Base-by-base conservation (phyloP, 2,113 vertebrate genomes). In the Proterorhinus semilunaris region DNA sequence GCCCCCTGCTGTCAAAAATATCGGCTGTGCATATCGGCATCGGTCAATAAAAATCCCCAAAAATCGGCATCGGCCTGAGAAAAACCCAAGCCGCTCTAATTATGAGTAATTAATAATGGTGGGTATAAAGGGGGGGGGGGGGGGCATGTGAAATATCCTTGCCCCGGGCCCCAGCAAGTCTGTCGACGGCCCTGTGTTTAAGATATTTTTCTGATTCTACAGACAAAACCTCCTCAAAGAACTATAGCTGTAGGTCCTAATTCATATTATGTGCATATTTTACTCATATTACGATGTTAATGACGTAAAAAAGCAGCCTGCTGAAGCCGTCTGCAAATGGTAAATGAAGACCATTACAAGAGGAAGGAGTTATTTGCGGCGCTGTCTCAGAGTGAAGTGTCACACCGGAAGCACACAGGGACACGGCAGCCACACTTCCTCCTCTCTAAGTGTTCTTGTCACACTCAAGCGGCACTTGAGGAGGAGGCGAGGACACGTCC, bases 391-490 rank as follows among this genome's bases (percentile, higher is more conserved):
- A 15, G 36, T 13, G 6, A 5, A n/a, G 58, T 61, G 42, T 61
- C 36, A 61, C 52, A 69, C 74, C 74, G 76, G 72, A 82, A 86
- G 69, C 65, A 72, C 67, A 66, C 52, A 15, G 68, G 66, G 58
- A 61, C 46, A 78, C 59, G 64, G n/a, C 57, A 7, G 9, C 17
- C 49, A 68, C 10, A 2, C 66, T 68, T 78, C 69, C 76, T 75
- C 58, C 58, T 61, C 58, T 44, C 10, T 72, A 54, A 81, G 65
- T 75, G 76, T 51, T 51, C 77, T 81, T 63, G 71, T 82, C 73
- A 75, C 67, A 71, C 52, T 66, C 63, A 81, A 79, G 72, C 73
- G 63, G 72, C 69, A 65, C 78, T 82, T 63, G 65, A 70, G 64
- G 62, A 46, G 82, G 46, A 82, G 67, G 65, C 42, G 42, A 72